Evolutionary conservation across 2,797 vertebrate species (phyloP), one percentile per base, ranked within the genome.

Genomic region (Aulostomus chinensis): DNA sequence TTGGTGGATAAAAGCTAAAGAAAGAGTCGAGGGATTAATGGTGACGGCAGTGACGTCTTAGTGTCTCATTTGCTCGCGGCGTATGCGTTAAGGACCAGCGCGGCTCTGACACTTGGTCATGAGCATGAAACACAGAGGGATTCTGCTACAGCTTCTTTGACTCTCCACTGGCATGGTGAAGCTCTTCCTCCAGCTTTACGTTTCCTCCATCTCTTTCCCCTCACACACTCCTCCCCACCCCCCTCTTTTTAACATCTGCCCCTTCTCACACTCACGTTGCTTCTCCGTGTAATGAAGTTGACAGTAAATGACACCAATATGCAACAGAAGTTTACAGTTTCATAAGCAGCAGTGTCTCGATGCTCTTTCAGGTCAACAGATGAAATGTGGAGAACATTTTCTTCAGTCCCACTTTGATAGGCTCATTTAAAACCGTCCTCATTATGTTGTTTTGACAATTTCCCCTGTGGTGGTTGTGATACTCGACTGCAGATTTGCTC

Each of bases 11-110:
- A 52, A 52, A 20, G 38, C 59, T 62, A 58, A 67, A 67, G 58
- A 66, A 57, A 60, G 46, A 57, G 30, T 46, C 39, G 3, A 21
- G 3, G 4, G 63, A 82, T 80, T 70, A 73, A 64, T 67, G 30
- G 49, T 67, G 62, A 64, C 12, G 20, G 50, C 28, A 9, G 41
- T 51, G 60, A 60, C 20, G 51, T 61, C 47, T 66, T 28, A 25
- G 38, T 46, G 60, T 34, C 62, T 82, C 58, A 58, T 76, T 74
- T 62, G 12, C 50, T 57, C 24, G 22, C 16, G 20, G 12, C 8
- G 28, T 65, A 49, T 40, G 35, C 63, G 50, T 74, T 50, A 74
- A 74, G 75, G 63, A 57, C 39, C 53, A 33, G 46, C 39, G 48
- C 54, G 42, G 42, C 30, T 47, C 51, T 29, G 47, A 49, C 54